Base-by-base conservation (phyloP, 2,888 invertebrate species). In the Epirrita christyi region DNA sequence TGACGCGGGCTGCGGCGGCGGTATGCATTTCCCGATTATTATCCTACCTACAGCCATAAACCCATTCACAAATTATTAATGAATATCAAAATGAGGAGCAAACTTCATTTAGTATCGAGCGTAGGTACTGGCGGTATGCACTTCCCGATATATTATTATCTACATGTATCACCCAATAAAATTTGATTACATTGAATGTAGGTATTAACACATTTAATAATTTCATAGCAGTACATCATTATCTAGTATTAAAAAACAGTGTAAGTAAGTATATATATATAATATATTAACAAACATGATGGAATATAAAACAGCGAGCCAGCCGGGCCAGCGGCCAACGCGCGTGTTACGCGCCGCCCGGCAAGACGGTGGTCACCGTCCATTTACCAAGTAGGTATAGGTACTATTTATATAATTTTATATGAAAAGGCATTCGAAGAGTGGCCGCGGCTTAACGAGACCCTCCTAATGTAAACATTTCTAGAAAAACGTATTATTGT, bases 401-500 rank as follows among this genome's bases (percentile, higher is more conserved):
- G n/a, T n/a, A n/a, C n/a, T 75, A 80, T 78, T 80, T 84, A 83
- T 81, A 86, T 86, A 83, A 79, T 83, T 82, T 88, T 88, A 90
- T 88, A 88, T 88, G 88, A 88, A 85, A 87, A 81, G 84, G 86
- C 85, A 32, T 4, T 4, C 2, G 34, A 10, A 7, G 21, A n/a
- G 43, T 75, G 78, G 78, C 80, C n/a, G 81, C 82, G 80, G 81
- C 83, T 80, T 75, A 77, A 76, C 81, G 82, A 76, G 76, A 81
- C 83, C 85, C 81, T 85, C 86, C 81, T 83, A 43, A 80, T 89
- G 89, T 90, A 90, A 89, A 91, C 83, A 80, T 90, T 89, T 86
- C 84, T 90, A 89, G 84, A 89, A 91, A 91, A 91, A 89, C 88
- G 85, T 85, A 85, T 89, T 88, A 90, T 90, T 90, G 90, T 89